Base-by-base conservation (phyloP, 1,140 invertebrate genomes). In the Procambarus clarkii region DNA sequence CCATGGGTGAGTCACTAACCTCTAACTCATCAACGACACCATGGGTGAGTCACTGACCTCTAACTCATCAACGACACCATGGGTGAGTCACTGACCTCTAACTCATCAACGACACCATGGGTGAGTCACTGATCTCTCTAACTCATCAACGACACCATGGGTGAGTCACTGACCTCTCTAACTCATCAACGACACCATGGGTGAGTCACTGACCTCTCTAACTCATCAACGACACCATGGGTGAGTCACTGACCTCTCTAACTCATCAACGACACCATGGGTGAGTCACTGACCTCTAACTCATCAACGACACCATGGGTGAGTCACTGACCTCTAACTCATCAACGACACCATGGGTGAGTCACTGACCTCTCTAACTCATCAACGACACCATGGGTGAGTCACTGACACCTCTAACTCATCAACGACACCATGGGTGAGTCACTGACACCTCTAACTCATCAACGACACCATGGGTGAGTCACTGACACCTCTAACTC, bases 231-330 rank as follows among this genome's bases (percentile, higher is more conserved):
- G 98, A 99, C 95, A 96, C 97, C 18, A 97, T 97, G 46, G 97
- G 97, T 95, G 93, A 94, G 84, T 54, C 34, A 34, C 34, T 34
- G 1, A 34, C 34, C 34, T 34, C 34, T 0, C 34, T 34, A 34
- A 34, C 34, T 34, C 34, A 34, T 0, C 34, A 34, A 34, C 34
- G 34, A 34, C 34, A 34, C 34, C 34, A n/a, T n/a, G n/a, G n/a
- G n/a, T n/a, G n/a, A n/a, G n/a, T n/a, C n/a, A n/a, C n/a, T n/a
- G n/a, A n/a, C n/a, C n/a, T n/a, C 34, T 34, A 99, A 94, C 95
- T 99, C 84, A 97, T 99, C 86, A 96, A 96, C 0, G 98, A 99
- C 95, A 96, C 97, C 18, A 97, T 97, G 46, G 97, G 97, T 95
- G 93, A 94, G 84, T 54, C 34, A 34, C 34, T 34, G 1, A 34